These are phyloP conservation scores for Thymelicus acteon DNA, from an alignment of 2,888 invertebrate species.

Conservation along the genomic window DNA sequence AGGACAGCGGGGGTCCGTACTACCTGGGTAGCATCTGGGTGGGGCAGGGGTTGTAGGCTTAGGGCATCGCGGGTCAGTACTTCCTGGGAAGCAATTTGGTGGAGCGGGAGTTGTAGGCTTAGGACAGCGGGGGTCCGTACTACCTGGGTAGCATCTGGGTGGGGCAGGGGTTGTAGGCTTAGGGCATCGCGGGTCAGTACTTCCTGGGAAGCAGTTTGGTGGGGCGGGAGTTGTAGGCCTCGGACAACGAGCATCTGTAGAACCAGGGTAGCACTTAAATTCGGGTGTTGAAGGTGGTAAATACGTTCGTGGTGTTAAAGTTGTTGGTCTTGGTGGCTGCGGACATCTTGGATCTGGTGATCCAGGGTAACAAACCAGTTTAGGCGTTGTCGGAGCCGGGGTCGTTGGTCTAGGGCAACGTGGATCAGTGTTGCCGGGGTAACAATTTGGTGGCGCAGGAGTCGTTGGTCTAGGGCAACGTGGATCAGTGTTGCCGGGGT, in stretches of 20 bases:
- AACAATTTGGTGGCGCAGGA: conserved; percentile 45
- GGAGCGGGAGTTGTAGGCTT: conserved; percentile 38
- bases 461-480: conserved; percentile 43
- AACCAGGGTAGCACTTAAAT: conserved; percentile 47
- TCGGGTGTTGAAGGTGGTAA: conserved; percentile 40
- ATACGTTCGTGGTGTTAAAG: conserved; percentile 35
- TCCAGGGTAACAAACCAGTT: conserved; percentile 51
- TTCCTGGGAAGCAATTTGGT: neutral
- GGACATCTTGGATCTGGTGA: conserved; percentile 49
- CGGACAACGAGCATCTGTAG: conserved; percentile 49
- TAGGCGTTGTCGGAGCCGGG: conserved; percentile 41
- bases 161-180: conserved; percentile 39
- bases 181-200: conserved; percentile 47
- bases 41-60: conserved; percentile 1
- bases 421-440: conserved; percentile 47
- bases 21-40: neutral
- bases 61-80: neutral
- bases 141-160: conserved; percentile 55
- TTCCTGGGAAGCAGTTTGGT: conserved; percentile 50
- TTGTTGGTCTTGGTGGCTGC: conserved; percentile 33
- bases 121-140: conserved; percentile 48
- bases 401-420: conserved; percentile 47
- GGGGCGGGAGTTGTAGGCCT: conserved; percentile 40
- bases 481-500: conserved; percentile 42
- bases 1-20: conserved; percentile 39